These are phyloP conservation scores for Takifugu bimaculatus DNA, from an alignment of 2,113 vertebrate species.

Conservation along the genomic window DNA sequence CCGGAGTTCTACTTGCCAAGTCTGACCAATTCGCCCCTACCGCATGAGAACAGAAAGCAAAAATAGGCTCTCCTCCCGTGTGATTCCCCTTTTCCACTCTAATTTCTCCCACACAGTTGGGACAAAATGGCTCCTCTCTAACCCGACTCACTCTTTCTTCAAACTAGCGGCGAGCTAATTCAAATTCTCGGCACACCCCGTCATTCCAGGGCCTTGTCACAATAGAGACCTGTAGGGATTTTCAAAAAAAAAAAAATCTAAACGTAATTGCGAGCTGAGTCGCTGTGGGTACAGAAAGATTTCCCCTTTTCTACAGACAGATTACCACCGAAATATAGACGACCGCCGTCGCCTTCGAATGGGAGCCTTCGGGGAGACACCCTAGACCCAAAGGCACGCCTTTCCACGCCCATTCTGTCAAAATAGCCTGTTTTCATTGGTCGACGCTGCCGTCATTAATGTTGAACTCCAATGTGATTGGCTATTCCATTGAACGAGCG, in stretches of 20 bases:
- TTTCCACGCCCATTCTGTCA: constrained; percentile 56
- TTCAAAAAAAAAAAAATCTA: constrained; percentile 13
- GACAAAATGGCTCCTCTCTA: constrained; percentile 80
- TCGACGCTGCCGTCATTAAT: background rate
- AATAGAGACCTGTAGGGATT: constrained; percentile 35
- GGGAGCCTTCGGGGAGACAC: constrained; percentile 76
- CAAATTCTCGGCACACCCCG: constrained; percentile 69
- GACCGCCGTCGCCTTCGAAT: constrained; percentile 82
- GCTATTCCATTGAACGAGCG: constrained; percentile 14
- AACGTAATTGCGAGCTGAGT: constrained; percentile 25
- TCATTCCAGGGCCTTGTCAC: constrained; percentile 65
- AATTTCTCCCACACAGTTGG: constrained; percentile 77
- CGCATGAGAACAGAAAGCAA: constrained; percentile 49
- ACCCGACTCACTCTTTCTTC: constrained; percentile 76
- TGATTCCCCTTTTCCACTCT: constrained; percentile 69
- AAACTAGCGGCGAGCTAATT: constrained; percentile 76
- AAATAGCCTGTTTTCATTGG: constrained; percentile 40
- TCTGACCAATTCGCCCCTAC: constrained; percentile 20
- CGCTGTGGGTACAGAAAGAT: constrained; percentile 23
- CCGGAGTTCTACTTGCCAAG: constrained; percentile 40
- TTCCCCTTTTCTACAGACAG: constrained; percentile 28
- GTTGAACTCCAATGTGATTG: constrained; percentile 30
- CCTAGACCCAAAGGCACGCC: constrained; percentile 60
- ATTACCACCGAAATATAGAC: constrained; percentile 67
- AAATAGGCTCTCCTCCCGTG: constrained; percentile 50